These are phyloP conservation scores for Portunus trituberculatus DNA, from an alignment of 1,140 invertebrate species.

Conservation along the genomic window DNA sequence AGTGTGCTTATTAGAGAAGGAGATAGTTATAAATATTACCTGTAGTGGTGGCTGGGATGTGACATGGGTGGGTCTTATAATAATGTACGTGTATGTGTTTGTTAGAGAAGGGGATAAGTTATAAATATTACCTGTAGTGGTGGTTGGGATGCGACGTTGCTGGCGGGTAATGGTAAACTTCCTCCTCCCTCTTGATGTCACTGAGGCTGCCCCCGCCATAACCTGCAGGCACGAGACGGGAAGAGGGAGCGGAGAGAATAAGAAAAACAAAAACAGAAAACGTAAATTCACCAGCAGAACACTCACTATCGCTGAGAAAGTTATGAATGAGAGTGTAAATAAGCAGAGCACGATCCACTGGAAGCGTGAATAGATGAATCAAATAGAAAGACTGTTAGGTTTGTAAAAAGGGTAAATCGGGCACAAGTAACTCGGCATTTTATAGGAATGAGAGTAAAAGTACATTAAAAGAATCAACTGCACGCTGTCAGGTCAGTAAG, in stretches of 20 bases:
- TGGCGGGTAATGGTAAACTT: conserved; percentile 45
- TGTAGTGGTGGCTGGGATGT: conserved; percentile 46
- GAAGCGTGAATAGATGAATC: too few relatives aligned
- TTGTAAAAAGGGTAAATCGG: too few relatives aligned
- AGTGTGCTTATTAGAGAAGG: neutral
- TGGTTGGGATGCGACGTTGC: conserved; percentile 34
- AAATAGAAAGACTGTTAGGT: too few relatives aligned
- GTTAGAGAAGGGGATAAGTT: neutral
- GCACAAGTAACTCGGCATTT: too few relatives aligned
- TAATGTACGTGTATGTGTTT: neutral
- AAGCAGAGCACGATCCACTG: too few relatives aligned
- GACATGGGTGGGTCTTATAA: neutral
- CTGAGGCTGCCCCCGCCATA: conserved; percentile 29
- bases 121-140: conserved; percentile 50
- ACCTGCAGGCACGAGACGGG: neutral
- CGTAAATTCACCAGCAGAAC: neutral
- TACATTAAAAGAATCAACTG: too few relatives aligned
- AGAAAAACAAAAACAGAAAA: neutral
- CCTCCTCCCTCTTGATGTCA: conserved; percentile 59
- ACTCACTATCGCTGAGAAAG: too few relatives aligned
- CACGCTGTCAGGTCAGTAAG: too few relatives aligned
- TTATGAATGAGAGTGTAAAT: too few relatives aligned
- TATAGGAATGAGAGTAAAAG: too few relatives aligned
- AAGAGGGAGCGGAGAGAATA: neutral
- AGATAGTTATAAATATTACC: neutral